These are phyloP conservation scores for Helarctos malayanus DNA, from an alignment of 2,797 vertebrate genomes.

Conservation along the genomic window DNA sequence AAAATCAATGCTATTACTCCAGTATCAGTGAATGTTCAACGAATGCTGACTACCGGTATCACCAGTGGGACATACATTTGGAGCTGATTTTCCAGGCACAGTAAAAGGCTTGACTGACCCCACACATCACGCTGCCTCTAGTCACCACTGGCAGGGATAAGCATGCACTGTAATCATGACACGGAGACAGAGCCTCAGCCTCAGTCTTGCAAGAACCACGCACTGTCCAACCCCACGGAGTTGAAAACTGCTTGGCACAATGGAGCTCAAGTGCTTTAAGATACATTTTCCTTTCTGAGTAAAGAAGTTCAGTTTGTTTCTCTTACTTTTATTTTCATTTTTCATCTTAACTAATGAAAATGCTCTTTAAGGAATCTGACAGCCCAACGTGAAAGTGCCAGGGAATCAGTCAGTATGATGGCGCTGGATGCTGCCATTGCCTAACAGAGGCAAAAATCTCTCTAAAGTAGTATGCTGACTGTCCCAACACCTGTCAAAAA, in stretches of 20 bases:
- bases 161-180: fast-evolving
- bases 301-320: background rate
- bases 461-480: background rate
- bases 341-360: background rate
- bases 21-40: background rate
- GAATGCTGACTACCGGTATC: background rate
- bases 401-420: background rate
- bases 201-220: background rate
- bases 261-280: background rate
- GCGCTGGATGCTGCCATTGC: background rate
- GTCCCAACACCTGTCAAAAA: background rate
- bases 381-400: background rate
- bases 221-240: background rate
- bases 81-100: background rate
- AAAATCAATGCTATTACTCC: background rate
- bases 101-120: background rate
- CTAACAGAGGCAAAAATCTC: background rate
- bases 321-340: conserved; percentile 6
- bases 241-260: background rate
- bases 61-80: background rate
- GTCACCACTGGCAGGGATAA: background rate
- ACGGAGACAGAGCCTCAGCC: background rate
- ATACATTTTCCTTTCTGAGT: background rate
- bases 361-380: background rate
- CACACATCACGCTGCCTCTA: background rate